Evolutionary conservation across 2,113 vertebrate genomes (phyloP).

Genomic region (Irena cyanogastra): DNA sequence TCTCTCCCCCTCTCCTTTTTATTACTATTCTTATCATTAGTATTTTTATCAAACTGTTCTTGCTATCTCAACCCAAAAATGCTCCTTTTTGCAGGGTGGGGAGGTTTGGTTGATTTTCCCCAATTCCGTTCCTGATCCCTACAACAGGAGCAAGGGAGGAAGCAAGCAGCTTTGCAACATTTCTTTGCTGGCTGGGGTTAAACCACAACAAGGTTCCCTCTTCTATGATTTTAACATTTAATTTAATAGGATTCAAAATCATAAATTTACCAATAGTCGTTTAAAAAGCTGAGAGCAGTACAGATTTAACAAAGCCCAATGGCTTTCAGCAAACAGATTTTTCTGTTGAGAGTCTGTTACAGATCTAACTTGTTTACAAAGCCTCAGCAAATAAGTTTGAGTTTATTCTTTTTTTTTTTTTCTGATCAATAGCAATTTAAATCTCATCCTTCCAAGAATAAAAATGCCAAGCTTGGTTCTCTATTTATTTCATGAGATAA

Average conservation of each 20-base stretch:
- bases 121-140: not conserved
- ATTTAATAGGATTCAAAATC: not conserved
- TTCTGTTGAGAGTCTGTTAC: not conserved
- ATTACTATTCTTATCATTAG: not conserved
- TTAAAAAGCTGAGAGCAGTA: not conserved
- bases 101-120: not conserved
- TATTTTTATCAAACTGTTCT: not conserved
- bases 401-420: not conserved
- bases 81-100: too few species aligned
- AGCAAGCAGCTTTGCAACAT: not conserved
- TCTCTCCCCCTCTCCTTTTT: not conserved
- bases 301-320: not conserved
- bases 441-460: slow-evolving; percentile 58
- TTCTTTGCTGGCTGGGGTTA: not conserved
- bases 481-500: slow-evolving; percentile 43
- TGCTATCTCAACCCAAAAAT: not conserved
- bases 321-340: not conserved
- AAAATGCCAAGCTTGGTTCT: not conserved
- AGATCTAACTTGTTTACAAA: slow-evolving; percentile 16
- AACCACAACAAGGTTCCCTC: not conserved
- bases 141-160: not conserved
- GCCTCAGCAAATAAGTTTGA: not conserved
- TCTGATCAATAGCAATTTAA: slow-evolving; percentile 65
- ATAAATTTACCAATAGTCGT: not conserved
- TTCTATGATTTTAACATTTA: not conserved